Evolutionary conservation across 92 coral and sea anemone genomes (phyloP), one percentile per base, ranked within the genome.

Genomic region (Phenganax subtilis): DNA sequence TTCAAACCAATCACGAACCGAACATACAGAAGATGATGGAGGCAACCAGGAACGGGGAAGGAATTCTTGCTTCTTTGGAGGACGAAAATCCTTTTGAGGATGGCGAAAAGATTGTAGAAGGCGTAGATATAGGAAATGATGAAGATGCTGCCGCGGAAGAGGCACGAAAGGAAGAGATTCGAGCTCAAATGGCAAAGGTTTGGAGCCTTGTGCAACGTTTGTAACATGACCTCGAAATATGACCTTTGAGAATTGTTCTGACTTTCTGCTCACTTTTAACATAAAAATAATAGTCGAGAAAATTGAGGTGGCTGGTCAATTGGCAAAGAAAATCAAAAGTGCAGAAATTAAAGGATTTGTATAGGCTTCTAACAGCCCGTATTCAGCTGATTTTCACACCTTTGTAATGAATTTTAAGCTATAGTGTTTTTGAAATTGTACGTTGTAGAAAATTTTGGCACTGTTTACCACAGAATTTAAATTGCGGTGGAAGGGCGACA

Each of bases 91-190:
- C 88, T 57, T 88, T 60, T n/a, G 82, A 71, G 25, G 91, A 90
- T 76, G 83, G 80, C 8, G 86, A 81, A 5, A 89, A 65, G 8
- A 74, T 65, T 57, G 78, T 82, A 15, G 88, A 89, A 59, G 88
- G 74, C 47, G 55, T 84, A 15, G 98, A 93, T 37, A 90, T 96
- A 56, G 87, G 86, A 12, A 76, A 87, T 11, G 70, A 80, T 70
- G 93, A 92, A 54, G 96, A 92, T 77, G 82, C 77, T 17, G 91
- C 90, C 70, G 97, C 99, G n/a, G 97, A 92, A 60, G 97, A 92
- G 52, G 96, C 91, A 52, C 88, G 92, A 29, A 96, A 87, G 54
- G 88, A 84, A 74, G 99, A 96, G 65, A 88, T 96, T 29, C 84
- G 87, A 14, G 86, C 72, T 51, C 93, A 96, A 88, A 91, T 93